Percentiles rank a stretch among this genome's conserved stretches.
Evolutionary conservation across 2,797 vertebrate genomes (phyloP).

Genomic region (Typhlichthys eigenmanni): DNA sequence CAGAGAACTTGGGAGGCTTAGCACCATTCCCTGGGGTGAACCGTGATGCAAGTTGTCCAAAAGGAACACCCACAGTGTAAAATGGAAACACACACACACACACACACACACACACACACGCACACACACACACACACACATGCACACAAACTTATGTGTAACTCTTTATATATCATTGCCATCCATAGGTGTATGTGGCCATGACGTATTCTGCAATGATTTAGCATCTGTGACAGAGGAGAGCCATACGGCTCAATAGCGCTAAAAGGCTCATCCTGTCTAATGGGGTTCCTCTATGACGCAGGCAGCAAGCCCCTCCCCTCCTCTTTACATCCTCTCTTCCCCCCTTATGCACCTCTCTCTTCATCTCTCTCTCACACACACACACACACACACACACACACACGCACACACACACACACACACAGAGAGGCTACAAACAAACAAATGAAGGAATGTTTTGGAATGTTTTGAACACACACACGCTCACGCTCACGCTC

Average conservation of each 20-base stretch:
- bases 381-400: constrained; percentile 18
- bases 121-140: constrained; percentile 1
- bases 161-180: not conserved
- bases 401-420: constrained; percentile 25
- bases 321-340: constrained; percentile 26
- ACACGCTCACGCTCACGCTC: too few relatives aligned
- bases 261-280: constrained; percentile 77
- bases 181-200: constrained; percentile 14
- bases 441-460: not conserved
- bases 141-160: not conserved
- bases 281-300: constrained; percentile 79
- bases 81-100: not conserved
- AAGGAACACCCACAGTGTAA: constrained; percentile 17
- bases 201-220: constrained; percentile 67
- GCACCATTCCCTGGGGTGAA: constrained; percentile 30
- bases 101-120: not conserved
- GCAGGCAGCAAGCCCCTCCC: constrained; percentile 57
- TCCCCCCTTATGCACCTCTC: constrained; percentile 5
- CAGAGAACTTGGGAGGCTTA: constrained; percentile 8
- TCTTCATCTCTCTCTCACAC: constrained; percentile 18
- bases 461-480: not conserved
- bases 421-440: not conserved
- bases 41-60: constrained; percentile 32
- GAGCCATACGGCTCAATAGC: constrained; percentile 72
- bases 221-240: constrained; percentile 64